Conservation (phyloP, 2,113 vertebrate species). For the Bubo bubo region DNA sequence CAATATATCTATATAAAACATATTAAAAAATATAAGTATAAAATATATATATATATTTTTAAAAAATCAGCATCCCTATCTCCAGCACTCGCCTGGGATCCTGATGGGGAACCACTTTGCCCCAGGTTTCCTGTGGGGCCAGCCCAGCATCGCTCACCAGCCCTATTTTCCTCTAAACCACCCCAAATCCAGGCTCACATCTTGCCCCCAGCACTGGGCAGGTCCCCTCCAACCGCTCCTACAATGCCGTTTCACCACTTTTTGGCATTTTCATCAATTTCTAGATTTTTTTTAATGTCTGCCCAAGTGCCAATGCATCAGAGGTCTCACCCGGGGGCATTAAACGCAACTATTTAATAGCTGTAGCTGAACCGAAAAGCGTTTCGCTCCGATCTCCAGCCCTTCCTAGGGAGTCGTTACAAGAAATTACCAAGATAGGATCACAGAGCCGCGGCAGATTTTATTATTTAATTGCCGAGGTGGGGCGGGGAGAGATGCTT, state of each 20-base stretch:
- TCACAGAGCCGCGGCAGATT: neutral
- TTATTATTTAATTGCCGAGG: neutral
- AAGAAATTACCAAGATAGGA: neutral
- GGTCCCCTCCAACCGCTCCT: neutral
- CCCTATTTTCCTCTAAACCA: neutral
- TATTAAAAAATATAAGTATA: neutral
- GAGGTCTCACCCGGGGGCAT: neutral
- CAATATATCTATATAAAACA: rapidly evolving
- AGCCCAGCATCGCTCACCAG: rapidly evolving
- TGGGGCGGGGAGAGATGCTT: neutral
- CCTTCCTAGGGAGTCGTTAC: neutral
- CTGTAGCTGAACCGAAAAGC: neutral
- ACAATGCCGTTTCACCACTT: rapidly evolving
- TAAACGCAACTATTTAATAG: neutral
- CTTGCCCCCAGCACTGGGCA: neutral
- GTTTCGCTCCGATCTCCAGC: neutral
- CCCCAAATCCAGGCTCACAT: neutral
- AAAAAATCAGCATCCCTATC: neutral
- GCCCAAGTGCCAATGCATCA: rapidly evolving
- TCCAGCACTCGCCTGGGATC: neutral
- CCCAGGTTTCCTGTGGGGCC: neutral
- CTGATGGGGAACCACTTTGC: rapidly evolving
- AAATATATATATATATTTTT: too few species aligned
- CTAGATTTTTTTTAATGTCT: neutral
- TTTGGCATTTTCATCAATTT: neutral